Base-by-base conservation (phyloP, 2,113 vertebrate genomes). In the Trematomus loennbergii region DNA sequence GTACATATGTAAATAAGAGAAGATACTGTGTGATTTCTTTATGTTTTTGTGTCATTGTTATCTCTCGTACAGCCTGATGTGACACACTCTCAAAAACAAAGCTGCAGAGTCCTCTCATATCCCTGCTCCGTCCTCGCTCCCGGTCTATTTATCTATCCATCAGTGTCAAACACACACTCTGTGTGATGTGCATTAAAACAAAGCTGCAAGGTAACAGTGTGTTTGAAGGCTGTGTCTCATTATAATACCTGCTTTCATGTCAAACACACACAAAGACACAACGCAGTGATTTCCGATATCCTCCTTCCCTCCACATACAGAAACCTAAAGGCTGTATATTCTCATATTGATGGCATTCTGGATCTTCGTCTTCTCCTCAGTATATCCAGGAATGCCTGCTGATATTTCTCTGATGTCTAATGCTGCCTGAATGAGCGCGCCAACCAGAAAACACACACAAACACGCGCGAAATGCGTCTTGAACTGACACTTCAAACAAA, bases 401-500 rank as follows among this genome's bases (percentile, higher is more conserved):
- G 83, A 88, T 89, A 73, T 82, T 79, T 46, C 86, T 89, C 84
- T 90, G 75, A 89, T 90, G 87, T 88, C 72, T 84, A 85, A 89
- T 82, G 72, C 84, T 12, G 59, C 82, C 75, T 85, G 87, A 90
- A 81, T 72, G 81, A 87, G 75, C 81, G 63, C 85, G 73, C 85
- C 25, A 67, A 61, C 74, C 55, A 48, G 68, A 75, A 66, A 75
- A 76, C 72, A 71, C 82, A 74, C 87, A 73, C 84, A 72, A 72
- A 66, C 79, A 65, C 53, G 29, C 75, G 73, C 62, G 45, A 74
- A 86, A 73, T 66, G 75, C 65, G 63, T 79, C 52, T 71, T 76
- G 83, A 89, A 81, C 81, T 91, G 90, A 93, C 90, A 93, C 90
- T 93, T 93, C 89, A 92, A 93, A 93, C 92, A 92, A 92, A 91